phyloP scores from a whole-genome alignment of 2,113 vertebrate species.

The Chloebia gouldiae region DNA sequence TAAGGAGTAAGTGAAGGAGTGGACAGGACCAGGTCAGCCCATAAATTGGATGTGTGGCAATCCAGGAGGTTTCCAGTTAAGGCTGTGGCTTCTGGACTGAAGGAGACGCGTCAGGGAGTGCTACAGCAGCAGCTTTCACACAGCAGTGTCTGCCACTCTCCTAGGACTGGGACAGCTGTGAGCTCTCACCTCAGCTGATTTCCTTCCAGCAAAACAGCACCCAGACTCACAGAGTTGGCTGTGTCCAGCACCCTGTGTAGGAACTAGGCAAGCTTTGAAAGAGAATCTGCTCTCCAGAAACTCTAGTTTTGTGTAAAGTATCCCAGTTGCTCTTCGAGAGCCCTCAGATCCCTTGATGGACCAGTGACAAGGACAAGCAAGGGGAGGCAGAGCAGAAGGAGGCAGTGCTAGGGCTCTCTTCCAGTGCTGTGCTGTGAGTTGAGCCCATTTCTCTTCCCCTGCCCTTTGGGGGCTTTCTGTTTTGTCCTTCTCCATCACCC shows the following conservation, averaged over 20 bases:
- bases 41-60: neutral
- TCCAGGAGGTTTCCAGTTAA: neutral
- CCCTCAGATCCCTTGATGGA: neutral
- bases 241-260: neutral
- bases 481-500: constrained; percentile 16
- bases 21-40: neutral
- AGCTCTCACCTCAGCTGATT: neutral
- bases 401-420: neutral
- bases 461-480: constrained; percentile 61
- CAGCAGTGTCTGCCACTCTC: neutral
- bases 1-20: neutral
- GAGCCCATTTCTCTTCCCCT: neutral
- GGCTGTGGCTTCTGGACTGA: neutral
- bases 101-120: neutral
- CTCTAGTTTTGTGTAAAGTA: neutral
- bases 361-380: neutral
- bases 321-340: neutral
- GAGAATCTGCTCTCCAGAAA: neutral
- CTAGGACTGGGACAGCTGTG: neutral
- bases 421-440: neutral
- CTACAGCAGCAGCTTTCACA: neutral
- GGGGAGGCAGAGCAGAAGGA: neutral
- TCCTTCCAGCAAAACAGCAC: neutral
- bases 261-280: neutral
- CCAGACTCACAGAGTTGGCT: neutral